phyloP scores from a whole-genome alignment of 2,888 invertebrate genomes.

The Clanis bilineata region DNA sequence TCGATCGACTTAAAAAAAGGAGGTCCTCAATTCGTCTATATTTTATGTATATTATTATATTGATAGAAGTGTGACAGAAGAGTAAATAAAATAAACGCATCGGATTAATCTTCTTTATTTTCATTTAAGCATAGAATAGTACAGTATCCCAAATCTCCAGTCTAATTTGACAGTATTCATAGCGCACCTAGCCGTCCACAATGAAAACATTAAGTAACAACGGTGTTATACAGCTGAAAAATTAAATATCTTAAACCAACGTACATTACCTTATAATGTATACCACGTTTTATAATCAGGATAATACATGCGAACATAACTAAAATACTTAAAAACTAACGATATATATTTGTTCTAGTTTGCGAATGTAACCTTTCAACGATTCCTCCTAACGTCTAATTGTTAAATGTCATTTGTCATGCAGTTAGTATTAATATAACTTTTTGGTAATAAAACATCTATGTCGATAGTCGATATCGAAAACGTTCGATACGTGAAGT shows the following conservation, averaged over 20 bases:
- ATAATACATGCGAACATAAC: slow-evolving; percentile 40
- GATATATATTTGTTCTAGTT: slow-evolving; percentile 66
- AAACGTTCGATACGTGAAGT: neutral
- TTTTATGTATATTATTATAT: neutral
- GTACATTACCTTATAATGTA: slow-evolving; percentile 28
- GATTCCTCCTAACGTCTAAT: slow-evolving; percentile 54
- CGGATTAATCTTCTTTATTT: slow-evolving; percentile 79
- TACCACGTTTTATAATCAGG: slow-evolving; percentile 29
- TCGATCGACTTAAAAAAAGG: too few species aligned
- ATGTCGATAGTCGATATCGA: slow-evolving; percentile 29
- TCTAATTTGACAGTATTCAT: slow-evolving; percentile 62
- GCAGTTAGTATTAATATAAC: slow-evolving; percentile 63
- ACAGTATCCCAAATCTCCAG: slow-evolving; percentile 75
- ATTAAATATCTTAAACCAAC: slow-evolving; percentile 30
- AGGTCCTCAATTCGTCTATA: too few species aligned
- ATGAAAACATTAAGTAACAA: slow-evolving; percentile 44
- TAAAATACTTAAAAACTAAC: slow-evolving; percentile 46
- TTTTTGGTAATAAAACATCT: slow-evolving; percentile 61
- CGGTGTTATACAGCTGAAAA: slow-evolving; percentile 47
- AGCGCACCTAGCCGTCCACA: slow-evolving; percentile 58
- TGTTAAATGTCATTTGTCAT: slow-evolving; percentile 65
- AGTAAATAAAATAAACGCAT: slow-evolving; percentile 34
- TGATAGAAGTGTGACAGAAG: neutral
- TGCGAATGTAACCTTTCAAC: slow-evolving; percentile 49
- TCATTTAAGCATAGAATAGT: slow-evolving; percentile 81